These are phyloP conservation scores for Coluber constrictor DNA, from an alignment of 2,797 vertebrate species.

Conservation along the genomic window DNA sequence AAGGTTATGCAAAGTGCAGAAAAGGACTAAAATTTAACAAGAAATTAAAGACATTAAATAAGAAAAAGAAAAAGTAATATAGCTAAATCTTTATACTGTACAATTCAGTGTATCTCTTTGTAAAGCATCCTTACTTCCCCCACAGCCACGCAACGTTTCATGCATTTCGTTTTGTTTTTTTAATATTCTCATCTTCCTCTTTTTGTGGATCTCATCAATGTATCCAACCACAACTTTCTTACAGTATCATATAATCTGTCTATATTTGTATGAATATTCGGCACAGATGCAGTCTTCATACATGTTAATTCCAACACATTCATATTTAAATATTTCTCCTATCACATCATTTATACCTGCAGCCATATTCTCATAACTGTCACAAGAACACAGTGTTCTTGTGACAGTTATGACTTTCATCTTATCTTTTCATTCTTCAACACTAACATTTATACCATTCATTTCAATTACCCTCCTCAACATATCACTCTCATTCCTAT, in stretches of 20 bases:
- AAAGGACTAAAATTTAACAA: neutral
- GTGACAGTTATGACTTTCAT: neutral
- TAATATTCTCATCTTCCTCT: neutral
- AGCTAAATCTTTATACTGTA: neutral
- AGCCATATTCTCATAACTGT: neutral
- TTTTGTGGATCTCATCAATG: neutral
- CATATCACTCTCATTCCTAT: neutral
- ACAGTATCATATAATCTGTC: neutral
- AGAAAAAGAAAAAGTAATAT: neutral
- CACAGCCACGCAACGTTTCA: neutral
- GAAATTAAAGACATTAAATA: neutral
- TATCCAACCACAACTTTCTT: neutral
- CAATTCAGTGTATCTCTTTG: neutral
- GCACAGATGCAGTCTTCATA: neutral
- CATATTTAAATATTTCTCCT: neutral
- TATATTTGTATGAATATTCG: neutral
- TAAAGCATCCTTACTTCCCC: neutral
- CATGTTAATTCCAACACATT: neutral
- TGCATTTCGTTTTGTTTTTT: neutral
- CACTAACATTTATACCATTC: neutral
- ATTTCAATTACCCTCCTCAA: neutral
- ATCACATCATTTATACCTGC: neutral
- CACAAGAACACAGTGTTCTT: too few species aligned
- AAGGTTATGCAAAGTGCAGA: neutral
- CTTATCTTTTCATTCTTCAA: neutral